Conservation (phyloP, 92 coral and sea anemone genomes). For the Heliopora coerulea region DNA sequence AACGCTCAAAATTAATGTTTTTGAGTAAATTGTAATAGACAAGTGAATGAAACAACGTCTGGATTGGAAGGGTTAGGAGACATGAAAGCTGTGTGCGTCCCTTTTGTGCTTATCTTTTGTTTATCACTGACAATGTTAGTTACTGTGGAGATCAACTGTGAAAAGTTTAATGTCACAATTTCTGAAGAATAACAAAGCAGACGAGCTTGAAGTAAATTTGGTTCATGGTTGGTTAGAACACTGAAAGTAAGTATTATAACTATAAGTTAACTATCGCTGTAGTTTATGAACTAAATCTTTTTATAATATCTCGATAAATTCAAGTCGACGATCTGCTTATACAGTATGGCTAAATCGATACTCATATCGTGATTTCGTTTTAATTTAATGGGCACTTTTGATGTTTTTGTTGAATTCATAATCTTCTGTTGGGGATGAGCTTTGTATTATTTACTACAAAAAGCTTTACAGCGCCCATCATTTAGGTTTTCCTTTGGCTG, state of each 20-base stretch:
- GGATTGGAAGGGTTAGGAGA: slow-evolving; percentile 4
- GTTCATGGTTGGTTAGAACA: neutral
- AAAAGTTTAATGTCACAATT: neutral
- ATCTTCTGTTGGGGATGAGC: no score
- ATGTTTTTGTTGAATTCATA: no score
- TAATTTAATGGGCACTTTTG: no score
- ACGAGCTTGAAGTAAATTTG: neutral
- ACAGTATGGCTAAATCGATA: no score
- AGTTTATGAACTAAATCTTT: neutral
- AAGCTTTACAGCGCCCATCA: no score
- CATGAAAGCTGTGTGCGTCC: slow-evolving; percentile 26
- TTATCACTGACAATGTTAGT: slow-evolving; percentile 17
- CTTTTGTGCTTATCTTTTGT: slow-evolving; percentile 16
- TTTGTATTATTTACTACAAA: no score
- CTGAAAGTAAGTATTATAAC: neutral
- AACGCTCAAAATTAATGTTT: neutral
- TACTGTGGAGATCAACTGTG: neutral
- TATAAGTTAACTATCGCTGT: neutral
- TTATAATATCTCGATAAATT: no score
- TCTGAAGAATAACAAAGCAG: neutral
- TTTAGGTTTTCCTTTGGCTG: no score
- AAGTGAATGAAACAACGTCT: neutral
- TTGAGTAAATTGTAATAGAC: neutral
- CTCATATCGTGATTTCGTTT: no score
- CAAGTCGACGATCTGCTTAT: no score